Evolutionary conservation across 1,140 invertebrate species (phyloP), one percentile per base, ranked within the genome.

Genomic region (Drosophila virilis): DNA sequence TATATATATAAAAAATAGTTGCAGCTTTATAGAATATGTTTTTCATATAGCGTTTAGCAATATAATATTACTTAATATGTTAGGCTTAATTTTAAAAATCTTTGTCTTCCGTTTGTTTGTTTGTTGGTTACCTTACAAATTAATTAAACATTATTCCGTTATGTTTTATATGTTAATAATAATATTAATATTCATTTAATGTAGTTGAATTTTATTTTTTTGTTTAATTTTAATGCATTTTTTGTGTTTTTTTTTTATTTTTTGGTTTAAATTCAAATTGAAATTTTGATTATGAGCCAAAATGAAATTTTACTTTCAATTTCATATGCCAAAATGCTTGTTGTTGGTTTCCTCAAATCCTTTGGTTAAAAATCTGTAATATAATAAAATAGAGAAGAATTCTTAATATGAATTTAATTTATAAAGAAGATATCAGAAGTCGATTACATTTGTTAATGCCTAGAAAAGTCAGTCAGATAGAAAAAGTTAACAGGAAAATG

Each of bases 51-150:
- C 68, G 51, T 80, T 74, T 22, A 48, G 43, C 37, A 46, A 59
- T 73, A 22, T 60, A 69, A 69, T 57, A 76, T 89, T 83, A 80
- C 80, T 89, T 83, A 88, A 68, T 60, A 62, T 38, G 42, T 62
- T 75, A 78, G 51, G 67, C 57, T 71, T 89, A 68, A 68, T 48
- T 43, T 65, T 62, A 91, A 77, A 79, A 91, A 90, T 90, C 86
- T 91, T 91, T 91, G 89, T 91, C 89, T 91, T 88, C 89, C 83
- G 84, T 91, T 91, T 91, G 89, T 91, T 91, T 91, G 88, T 91
- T 91, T 88, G 83, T 84, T 91, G 70, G 74, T 80, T 90, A 76
- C 48, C 89, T 91, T 91, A 91, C 58, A 71, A 77, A 89, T 90
- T 90, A 90, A 84, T 89, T 89, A 91, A 85, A 89, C 81, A 91